Evolutionary conservation across 1,140 invertebrate genomes (phyloP), one percentile per base, ranked within the genome.

Genomic region (Chionoecetes opilio): DNA sequence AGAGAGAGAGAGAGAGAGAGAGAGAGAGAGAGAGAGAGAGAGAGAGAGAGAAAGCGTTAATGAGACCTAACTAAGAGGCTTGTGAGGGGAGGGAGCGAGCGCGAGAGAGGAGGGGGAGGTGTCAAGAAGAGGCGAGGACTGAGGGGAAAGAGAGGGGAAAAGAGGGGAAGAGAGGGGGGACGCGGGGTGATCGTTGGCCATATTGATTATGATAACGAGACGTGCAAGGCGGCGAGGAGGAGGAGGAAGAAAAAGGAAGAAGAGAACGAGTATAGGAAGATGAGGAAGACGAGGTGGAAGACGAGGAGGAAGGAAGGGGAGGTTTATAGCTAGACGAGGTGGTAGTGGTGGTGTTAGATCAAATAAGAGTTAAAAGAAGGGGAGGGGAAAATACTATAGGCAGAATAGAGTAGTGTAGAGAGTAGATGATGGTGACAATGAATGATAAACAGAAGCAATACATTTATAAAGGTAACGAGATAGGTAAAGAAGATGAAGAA

Each of bases 121-220:
- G 32, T 34, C 63, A 38, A 88, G 93, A 53, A 32, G 63, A 90
- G 87, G 46, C 34, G 46, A 82, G 93, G 87, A 84, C 34, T 86
- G 85, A 34, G 93, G 32, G 85, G 31, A 38, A 53, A 82, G n/a
- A 75, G n/a, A n/a, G n/a, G n/a, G n/a, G n/a, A n/a, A n/a, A n/a
- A n/a, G n/a, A n/a, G n/a, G n/a, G n/a, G n/a, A n/a, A n/a, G n/a
- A n/a, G n/a, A n/a, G n/a, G 46, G 46, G 29, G 93, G 63, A 53
- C 63, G 86, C 53, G 87, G 53, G 92, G 92, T 82, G 93, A 94
- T 94, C 93, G 93, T 84, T 94, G 87, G 86, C 38, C 93, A 90
- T 94, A 94, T 94, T 94, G 93, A 94, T 94, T 94, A 94, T 94
- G 93, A 94, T 94, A 94, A 94, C 93, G 93, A 94, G 86, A 82